A percentile compares a stretch with the other conserved stretches of the same genome.
phyloP scores from a whole-genome alignment of 2,797 vertebrate genomes.

The Amblyopsis hoosieri region DNA sequence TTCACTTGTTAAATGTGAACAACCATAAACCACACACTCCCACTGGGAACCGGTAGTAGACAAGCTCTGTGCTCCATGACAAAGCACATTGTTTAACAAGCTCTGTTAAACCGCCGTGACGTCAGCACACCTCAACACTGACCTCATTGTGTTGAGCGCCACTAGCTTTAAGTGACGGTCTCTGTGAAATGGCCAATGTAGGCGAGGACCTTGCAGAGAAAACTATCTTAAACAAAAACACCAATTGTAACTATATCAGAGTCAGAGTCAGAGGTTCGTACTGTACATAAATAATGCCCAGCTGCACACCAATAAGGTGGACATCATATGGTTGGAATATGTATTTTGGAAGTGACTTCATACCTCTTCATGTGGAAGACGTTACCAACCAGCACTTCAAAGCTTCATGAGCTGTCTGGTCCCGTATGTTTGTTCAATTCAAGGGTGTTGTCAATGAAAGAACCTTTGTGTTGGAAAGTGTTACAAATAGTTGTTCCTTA shows the following conservation, averaged over 20 bases:
- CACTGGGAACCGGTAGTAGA: conserved; percentile 48
- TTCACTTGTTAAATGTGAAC: conserved; percentile 49
- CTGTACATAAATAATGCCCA: conserved; percentile 26
- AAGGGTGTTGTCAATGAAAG: conserved; percentile 24
- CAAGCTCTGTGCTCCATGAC: conserved; percentile 50
- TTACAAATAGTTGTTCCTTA: no score
- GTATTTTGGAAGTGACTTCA: conserved; percentile 43
- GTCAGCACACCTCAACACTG: conserved; percentile 67
- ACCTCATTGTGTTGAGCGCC: conserved; percentile 72
- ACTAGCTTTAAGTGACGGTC: conserved; percentile 59
- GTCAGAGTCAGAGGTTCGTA: conserved; percentile 35
- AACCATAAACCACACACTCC: conserved; percentile 58
- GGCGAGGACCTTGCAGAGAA: conserved; percentile 54
- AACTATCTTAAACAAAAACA: conserved; percentile 57
- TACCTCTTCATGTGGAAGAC: conserved; percentile 55
- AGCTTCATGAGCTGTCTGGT: conserved; percentile 48
- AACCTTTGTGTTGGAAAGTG: no score
- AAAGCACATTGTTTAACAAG: conserved; percentile 68
- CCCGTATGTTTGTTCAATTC: conserved; percentile 48
- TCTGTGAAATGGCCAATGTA: conserved; percentile 57
- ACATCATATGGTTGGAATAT: conserved; percentile 50
- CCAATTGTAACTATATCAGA: conserved; percentile 52
- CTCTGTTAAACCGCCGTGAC: conserved; percentile 54
- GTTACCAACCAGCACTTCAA: conserved; percentile 53
- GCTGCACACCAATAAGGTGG: conserved; percentile 39